Percentiles rank a stretch among this genome's conserved stretches.
Evolutionary conservation across 2,797 vertebrate genomes (phyloP).

Genomic region (Pantherophis alleghaniensis): DNA sequence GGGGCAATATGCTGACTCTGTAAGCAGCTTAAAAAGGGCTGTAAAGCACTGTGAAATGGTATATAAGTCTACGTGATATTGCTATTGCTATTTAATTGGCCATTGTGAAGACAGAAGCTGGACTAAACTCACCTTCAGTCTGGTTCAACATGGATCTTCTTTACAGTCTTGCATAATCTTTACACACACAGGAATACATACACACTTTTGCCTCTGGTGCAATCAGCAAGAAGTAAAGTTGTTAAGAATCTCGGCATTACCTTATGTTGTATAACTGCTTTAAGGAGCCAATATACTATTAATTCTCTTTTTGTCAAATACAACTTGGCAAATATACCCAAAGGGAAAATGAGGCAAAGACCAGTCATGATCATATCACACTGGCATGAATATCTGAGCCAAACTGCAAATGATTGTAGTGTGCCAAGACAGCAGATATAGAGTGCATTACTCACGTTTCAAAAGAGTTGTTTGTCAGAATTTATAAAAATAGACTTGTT

Average conservation of each 20-base stretch:
- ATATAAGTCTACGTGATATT: neutral
- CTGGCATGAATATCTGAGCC: neutral
- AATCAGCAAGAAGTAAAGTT: neutral
- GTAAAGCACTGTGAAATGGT: neutral
- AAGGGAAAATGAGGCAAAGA: neutral
- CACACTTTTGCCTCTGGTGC: neutral
- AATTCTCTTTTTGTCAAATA: neutral
- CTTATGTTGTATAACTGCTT: neutral
- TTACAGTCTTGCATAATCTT: neutral
- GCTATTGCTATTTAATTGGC: neutral
- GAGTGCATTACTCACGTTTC: neutral
- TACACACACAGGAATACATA: neutral
- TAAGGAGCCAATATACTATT: neutral
- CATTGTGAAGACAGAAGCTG: neutral
- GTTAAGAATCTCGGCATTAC: too few relatives aligned
- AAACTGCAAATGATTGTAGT: slow-evolving; percentile 1
- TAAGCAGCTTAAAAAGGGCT: neutral
- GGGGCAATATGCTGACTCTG: neutral
- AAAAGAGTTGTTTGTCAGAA: slow-evolving; percentile 16
- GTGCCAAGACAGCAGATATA: neutral
- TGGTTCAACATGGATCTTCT: neutral
- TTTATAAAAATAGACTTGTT: slow-evolving; percentile 14
- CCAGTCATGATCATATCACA: neutral
- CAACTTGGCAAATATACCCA: neutral
- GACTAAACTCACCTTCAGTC: neutral